phyloP scores from a whole-genome alignment of 2,797 vertebrate species.

The Coreius guichenoti region DNA sequence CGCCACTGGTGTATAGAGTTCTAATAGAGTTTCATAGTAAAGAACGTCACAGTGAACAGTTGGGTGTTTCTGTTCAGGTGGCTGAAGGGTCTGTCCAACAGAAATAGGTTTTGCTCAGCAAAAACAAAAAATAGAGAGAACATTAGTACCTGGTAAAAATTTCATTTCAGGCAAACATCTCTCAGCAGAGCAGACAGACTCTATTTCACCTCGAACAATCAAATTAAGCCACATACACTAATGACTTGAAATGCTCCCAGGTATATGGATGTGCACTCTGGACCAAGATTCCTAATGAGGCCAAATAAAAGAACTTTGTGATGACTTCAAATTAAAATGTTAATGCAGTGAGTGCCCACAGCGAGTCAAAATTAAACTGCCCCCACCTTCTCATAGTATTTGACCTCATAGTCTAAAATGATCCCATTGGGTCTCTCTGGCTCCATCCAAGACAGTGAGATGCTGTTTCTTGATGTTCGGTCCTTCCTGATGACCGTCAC shows the following conservation, averaged over 20 bases:
- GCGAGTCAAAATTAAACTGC: conserved; percentile 51
- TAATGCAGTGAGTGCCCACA: conserved; percentile 46
- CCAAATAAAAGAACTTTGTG: conserved; percentile 26
- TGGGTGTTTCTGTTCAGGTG: not conserved
- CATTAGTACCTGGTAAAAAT: not conserved
- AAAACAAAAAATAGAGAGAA: not conserved
- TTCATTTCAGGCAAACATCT: conserved; percentile 12
- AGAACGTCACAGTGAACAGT: not conserved
- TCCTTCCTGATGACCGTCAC: conserved; percentile 92
- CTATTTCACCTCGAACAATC: conserved; percentile 23
- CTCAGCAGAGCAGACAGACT: conserved; percentile 17
- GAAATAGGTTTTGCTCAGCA: not conserved
- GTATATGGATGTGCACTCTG: conserved; percentile 26
- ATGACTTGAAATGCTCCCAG: conserved; percentile 36
- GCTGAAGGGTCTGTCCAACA: not conserved
- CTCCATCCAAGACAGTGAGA: conserved; percentile 95
- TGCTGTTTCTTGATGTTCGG: conserved; percentile 91
- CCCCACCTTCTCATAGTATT: conserved; percentile 99
- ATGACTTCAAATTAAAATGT: conserved; percentile 51
- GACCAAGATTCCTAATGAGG: conserved; percentile 46
- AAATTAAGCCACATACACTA: conserved; percentile 42
- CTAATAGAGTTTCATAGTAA: not conserved
- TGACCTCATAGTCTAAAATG: conserved; percentile 99
- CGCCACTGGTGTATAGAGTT: not conserved
- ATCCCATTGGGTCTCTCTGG: conserved; percentile 97